These are phyloP conservation scores for Buceros bicornis DNA, from an alignment of 2,797 vertebrate species.

Conservation along the genomic window DNA sequence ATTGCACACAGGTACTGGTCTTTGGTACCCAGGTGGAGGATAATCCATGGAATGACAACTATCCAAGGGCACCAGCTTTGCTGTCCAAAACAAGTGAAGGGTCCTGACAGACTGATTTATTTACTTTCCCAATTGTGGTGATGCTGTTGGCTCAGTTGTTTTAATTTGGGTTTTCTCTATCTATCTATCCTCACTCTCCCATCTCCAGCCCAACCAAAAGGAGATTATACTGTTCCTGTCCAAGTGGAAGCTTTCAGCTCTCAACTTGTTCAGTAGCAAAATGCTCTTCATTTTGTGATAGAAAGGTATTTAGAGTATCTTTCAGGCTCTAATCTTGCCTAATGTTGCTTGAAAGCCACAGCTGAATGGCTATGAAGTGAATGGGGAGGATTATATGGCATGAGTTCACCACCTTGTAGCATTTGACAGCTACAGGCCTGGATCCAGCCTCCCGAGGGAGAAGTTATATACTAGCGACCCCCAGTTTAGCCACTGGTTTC, in stretches of 20 bases:
- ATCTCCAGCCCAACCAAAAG: neutral
- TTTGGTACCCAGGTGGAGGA: neutral
- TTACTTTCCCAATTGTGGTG: neutral
- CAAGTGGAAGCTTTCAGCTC: neutral
- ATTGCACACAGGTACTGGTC: constrained; percentile 90
- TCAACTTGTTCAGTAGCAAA: neutral
- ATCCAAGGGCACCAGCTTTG: neutral
- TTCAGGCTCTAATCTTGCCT: neutral
- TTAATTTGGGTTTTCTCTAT: neutral
- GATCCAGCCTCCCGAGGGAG: neutral
- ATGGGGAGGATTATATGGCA: neutral
- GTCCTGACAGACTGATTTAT: neutral
- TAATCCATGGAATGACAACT: neutral
- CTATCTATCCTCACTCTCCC: neutral
- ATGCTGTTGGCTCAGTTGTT: neutral
- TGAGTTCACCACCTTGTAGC: neutral
- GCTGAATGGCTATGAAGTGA: neutral
- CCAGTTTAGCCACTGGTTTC: neutral
- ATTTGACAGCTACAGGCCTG: neutral
- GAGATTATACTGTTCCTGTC: neutral
- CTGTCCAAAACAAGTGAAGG: neutral
- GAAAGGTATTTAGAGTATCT: neutral
- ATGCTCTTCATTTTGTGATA: neutral
- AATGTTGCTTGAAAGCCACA: neutral
- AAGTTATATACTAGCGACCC: neutral